Percentiles rank a stretch among this genome's conserved stretches.
Evolutionary conservation across 1,140 invertebrate genomes (phyloP).

Genomic region (Oedothorax gibbosus): DNA sequence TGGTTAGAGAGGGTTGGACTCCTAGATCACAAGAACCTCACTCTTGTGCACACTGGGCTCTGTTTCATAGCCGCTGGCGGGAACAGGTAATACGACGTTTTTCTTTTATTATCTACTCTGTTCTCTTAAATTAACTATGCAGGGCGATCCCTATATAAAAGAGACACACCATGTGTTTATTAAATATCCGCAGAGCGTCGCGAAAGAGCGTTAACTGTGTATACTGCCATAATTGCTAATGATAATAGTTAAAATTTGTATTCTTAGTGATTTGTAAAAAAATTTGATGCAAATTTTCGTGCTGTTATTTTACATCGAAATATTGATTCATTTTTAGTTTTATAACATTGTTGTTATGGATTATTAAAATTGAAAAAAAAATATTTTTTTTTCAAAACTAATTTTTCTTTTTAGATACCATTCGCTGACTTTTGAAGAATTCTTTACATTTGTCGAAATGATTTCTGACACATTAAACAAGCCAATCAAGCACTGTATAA

Average conservation of each 20-base stretch:
- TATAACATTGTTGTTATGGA: no score
- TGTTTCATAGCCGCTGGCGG: constrained; percentile 32
- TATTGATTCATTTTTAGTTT: no score
- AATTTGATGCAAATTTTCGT: no score
- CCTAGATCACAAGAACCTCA: constrained; percentile 16
- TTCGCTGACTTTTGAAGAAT: not conserved
- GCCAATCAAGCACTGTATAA: constrained; percentile 8
- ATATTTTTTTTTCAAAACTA: not conserved
- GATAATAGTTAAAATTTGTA: not conserved
- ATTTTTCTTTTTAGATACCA: not conserved
- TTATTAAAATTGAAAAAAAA: not conserved
- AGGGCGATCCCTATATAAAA: no score
- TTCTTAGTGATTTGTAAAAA: not conserved
- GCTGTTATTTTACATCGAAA: no score
- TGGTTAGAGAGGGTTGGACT: constrained; percentile 33
- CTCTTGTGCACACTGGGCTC: constrained; percentile 21
- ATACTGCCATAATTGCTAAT: not conserved
- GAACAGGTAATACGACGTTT: constrained; percentile 32
- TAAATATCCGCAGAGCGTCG: not conserved
- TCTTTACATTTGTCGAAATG: constrained; percentile 10
- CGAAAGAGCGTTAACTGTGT: not conserved
- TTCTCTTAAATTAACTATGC: no score
- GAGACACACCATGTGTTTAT: no score
- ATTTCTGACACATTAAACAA: not conserved
- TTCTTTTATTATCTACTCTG: no score